Evolutionary conservation across 2,888 invertebrate genomes (phyloP).

Genomic region (Acanthosepion pharaonis): DNA sequence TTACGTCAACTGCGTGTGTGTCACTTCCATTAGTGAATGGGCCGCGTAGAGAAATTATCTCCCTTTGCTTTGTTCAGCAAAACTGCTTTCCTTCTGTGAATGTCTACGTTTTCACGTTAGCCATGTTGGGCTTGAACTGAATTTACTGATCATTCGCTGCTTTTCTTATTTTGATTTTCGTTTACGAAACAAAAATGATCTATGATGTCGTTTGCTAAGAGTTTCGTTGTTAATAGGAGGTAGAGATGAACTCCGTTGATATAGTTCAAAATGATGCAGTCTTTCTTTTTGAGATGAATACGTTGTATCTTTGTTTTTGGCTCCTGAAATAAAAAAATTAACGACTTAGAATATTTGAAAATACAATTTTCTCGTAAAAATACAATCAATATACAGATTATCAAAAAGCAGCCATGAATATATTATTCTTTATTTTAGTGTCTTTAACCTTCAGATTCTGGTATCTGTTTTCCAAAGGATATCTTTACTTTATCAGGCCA

Average conservation of each 20-base stretch:
- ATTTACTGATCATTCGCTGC: neutral
- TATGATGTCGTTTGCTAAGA: neutral
- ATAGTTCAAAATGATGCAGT: neutral
- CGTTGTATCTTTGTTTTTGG: neutral
- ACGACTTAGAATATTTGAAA: neutral
- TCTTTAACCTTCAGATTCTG: too few species aligned
- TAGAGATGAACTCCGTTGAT: neutral
- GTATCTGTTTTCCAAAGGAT: too few species aligned
- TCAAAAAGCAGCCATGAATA: neutral
- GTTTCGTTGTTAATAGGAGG: neutral
- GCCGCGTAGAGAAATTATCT: neutral
- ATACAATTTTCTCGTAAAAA: neutral
- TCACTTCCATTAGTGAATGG: constrained; percentile 2
- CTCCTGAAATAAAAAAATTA: neutral
- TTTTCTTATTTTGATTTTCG: neutral
- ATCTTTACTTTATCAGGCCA: too few species aligned
- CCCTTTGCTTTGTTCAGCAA: neutral
- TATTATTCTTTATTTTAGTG: neutral
- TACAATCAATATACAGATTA: neutral
- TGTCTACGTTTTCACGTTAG: neutral
- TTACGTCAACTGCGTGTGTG: constrained; percentile 33
- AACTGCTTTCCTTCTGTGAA: neutral
- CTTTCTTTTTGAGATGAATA: neutral
- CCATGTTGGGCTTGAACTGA: neutral
- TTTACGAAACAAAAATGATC: neutral